These are phyloP conservation scores for Cephus runcator DNA, from an alignment of 2,888 invertebrate species.

Conservation along the genomic window DNA sequence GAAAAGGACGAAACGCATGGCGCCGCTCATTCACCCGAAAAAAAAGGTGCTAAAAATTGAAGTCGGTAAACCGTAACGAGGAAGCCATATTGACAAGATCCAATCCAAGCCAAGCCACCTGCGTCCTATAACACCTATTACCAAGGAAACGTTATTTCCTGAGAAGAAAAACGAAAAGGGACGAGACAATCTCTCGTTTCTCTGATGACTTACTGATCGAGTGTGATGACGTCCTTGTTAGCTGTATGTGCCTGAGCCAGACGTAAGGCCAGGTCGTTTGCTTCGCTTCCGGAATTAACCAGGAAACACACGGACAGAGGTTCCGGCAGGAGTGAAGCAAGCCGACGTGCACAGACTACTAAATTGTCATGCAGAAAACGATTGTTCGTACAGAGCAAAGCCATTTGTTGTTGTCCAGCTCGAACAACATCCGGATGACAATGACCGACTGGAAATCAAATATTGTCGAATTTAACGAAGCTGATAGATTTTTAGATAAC, in stretches of 20 bases:
- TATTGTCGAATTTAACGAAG: conserved; percentile 11
- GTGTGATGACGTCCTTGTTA: conserved; percentile 87
- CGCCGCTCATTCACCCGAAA: not conserved
- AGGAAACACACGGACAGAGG: conserved; percentile 92
- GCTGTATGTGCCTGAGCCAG: conserved; percentile 91
- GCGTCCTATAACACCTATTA: conserved; percentile 9
- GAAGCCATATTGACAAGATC: conserved; percentile 1
- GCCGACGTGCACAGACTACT: conserved; percentile 87
- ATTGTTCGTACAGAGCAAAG: conserved; percentile 91
- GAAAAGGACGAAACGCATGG: not conserved
- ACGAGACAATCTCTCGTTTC: not conserved
- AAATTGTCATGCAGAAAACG: conserved; percentile 97
- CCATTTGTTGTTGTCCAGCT: conserved; percentile 92
- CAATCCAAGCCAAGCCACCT: conserved; percentile 3
- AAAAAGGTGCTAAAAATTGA: not conserved
- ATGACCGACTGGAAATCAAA: conserved; percentile 86
- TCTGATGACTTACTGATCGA: conserved; percentile 90
- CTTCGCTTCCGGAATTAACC: conserved; percentile 99
- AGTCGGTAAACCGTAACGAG: not conserved
- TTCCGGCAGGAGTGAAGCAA: conserved; percentile 86
- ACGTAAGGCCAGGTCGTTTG: conserved; percentile 95
- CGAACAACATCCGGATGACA: conserved; percentile 95
- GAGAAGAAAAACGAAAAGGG: not conserved
- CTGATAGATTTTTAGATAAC: not conserved
- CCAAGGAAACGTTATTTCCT: not conserved